Evolutionary conservation across 1,140 invertebrate species (phyloP).

Genomic region (Orchesella cincta): DNA sequence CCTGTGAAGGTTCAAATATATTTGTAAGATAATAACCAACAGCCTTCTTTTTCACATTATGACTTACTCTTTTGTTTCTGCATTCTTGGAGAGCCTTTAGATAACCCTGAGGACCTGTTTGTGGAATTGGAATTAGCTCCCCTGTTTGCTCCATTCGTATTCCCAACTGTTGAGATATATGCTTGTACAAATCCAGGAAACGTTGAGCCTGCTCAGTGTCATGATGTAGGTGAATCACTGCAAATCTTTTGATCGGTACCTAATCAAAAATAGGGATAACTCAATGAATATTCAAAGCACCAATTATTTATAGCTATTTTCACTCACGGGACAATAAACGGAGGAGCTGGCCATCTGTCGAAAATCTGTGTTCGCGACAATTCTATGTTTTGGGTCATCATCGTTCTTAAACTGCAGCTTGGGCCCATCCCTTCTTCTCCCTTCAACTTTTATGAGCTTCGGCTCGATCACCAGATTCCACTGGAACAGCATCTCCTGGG

Average conservation of each 20-base stretch:
- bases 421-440: background rate
- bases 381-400: background rate
- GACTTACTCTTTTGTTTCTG: background rate
- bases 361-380: conserved; percentile 1
- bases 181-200: background rate
- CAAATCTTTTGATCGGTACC: background rate
- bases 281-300: conserved; percentile 14
- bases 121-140: background rate
- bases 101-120: background rate
- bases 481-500: background rate
- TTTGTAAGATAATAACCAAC: background rate
- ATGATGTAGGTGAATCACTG: background rate
- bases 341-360: background rate
- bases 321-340: conserved; percentile 61
- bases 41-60: background rate
- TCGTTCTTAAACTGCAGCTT: background rate
- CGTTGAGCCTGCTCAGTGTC: background rate
- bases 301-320: conserved; percentile 26
- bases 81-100: too few species aligned
- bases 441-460: background rate
- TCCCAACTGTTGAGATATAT: background rate
- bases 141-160: background rate
- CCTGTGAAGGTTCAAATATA: conserved; percentile 44
- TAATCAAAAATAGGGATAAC: conserved; percentile 46
- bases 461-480: background rate